A percentile compares a stretch with the other conserved stretches of the same genome.
Evolutionary conservation across 2,888 invertebrate species (phyloP).

Genomic region (Ormia ochracea): DNA sequence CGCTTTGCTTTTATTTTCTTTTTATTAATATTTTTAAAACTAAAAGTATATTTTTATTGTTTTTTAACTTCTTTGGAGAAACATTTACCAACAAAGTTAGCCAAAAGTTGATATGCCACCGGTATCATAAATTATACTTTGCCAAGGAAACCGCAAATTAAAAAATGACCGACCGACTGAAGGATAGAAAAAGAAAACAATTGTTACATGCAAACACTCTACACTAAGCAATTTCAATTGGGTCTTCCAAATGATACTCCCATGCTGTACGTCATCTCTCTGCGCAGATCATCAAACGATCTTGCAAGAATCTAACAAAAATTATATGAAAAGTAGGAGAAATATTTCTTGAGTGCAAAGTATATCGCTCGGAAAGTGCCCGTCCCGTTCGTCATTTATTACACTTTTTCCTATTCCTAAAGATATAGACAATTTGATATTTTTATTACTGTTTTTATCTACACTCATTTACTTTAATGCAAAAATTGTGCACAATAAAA

Average conservation of each 20-base stretch:
- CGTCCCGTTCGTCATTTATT: background rate
- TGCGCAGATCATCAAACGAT: background rate
- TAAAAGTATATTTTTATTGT: background rate
- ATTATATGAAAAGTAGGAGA: background rate
- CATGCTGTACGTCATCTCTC: background rate
- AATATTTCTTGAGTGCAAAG: too few species aligned
- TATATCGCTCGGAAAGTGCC: background rate
- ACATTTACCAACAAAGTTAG: background rate
- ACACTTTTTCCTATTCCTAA: background rate
- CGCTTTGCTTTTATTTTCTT: background rate
- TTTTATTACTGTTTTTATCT: background rate
- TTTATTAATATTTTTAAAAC: background rate
- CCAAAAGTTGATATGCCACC: constrained; percentile 25
- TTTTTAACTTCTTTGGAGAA: background rate
- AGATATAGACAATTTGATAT: background rate
- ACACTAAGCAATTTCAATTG: background rate
- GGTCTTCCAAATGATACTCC: too few species aligned
- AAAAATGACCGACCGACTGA: background rate
- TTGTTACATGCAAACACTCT: background rate
- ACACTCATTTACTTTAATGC: constrained; percentile 23
- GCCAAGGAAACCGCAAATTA: constrained; percentile 19
- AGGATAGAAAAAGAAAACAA: background rate
- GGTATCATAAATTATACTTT: constrained; percentile 11
- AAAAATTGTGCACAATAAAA: constrained; percentile 51
- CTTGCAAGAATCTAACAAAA: background rate